Evolutionary conservation across 2,888 invertebrate genomes (phyloP).

Genomic region (Cryptosula pallasiana): DNA sequence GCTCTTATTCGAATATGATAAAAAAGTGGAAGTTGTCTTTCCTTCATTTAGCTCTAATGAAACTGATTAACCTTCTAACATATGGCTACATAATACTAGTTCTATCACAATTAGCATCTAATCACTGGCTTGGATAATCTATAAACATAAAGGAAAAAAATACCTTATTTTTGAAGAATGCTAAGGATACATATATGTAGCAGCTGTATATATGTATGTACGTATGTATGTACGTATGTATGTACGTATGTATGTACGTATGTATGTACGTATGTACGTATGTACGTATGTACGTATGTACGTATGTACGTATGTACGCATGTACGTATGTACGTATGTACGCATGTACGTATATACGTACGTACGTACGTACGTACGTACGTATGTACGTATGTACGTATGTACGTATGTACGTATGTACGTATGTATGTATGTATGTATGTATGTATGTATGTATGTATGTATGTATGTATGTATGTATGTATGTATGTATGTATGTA

Average conservation of each 20-base stretch:
- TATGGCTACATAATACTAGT: too few species aligned
- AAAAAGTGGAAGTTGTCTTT: too few species aligned
- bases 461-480: neutral
- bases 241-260: neutral
- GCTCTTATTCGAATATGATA: too few species aligned
- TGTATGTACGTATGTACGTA: neutral
- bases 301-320: neutral
- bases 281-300: neutral
- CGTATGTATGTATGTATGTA: neutral
- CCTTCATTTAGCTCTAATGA: too few species aligned
- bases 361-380: neutral
- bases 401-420: neutral
- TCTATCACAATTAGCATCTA: too few species aligned
- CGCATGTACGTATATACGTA: neutral
- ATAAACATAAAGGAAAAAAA: too few species aligned
- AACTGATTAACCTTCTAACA: too few species aligned
- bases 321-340: neutral
- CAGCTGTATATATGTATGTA: neutral
- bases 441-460: neutral
- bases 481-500: slow-evolving; percentile 2
- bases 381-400: neutral
- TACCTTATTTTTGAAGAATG: too few species aligned
- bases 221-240: neutral
- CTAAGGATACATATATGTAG: too few species aligned
- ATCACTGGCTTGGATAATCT: too few species aligned